Conservation (phyloP, 2,888 invertebrate genomes). For the Hyposoter didymator region DNA sequence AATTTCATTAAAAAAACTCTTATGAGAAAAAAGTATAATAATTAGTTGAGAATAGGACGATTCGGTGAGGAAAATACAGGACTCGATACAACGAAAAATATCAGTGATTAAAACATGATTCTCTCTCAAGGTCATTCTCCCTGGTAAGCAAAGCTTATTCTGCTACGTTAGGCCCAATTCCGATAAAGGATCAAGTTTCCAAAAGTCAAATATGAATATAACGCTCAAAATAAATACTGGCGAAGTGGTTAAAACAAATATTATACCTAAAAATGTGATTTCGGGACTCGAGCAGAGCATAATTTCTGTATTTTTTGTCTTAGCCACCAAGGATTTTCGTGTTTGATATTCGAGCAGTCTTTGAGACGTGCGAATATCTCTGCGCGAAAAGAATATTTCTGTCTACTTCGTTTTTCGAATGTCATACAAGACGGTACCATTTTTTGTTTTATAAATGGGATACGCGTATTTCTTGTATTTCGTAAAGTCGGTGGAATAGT, state of each 20-base stretch:
- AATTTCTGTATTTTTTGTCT: constrained; percentile 26
- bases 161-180: constrained; percentile 64
- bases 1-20: background rate
- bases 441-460: constrained; percentile 22
- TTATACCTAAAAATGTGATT: constrained; percentile 21
- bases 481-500: constrained; percentile 26
- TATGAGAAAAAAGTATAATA: background rate
- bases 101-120: constrained; percentile 20
- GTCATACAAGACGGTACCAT: constrained; percentile 45
- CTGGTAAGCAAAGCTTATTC: constrained; percentile 46
- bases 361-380: constrained; percentile 27
- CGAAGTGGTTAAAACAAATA: constrained; percentile 25
- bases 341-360: constrained; percentile 32
- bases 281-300: constrained; percentile 37
- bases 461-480: constrained; percentile 35
- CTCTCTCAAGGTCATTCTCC: constrained; percentile 10
- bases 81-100: constrained; percentile 40
- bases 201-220: constrained; percentile 13
- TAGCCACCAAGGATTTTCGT: background rate
- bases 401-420: constrained; percentile 2
- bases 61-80: background rate
- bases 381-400: background rate
- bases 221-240: constrained; percentile 13
- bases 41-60: background rate
- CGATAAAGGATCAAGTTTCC: constrained; percentile 45